A percentile compares a stretch with the other conserved stretches of the same genome.
phyloP scores from a whole-genome alignment of 2,888 invertebrate genomes.

The Sepiola atlantica region DNA sequence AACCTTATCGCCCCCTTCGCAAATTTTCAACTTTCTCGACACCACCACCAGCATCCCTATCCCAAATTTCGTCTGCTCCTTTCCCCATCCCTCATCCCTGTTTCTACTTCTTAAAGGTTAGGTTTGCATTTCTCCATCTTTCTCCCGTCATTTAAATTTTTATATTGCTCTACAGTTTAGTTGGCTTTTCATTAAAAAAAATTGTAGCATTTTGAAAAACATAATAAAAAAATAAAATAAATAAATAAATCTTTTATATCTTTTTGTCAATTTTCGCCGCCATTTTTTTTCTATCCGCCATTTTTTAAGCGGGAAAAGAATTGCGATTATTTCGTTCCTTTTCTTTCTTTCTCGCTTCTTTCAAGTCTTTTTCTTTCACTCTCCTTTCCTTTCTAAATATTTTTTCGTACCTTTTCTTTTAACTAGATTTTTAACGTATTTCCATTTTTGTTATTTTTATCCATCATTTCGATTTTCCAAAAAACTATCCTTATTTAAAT shows the following conservation, averaged over 20 bases:
- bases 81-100: not conserved
- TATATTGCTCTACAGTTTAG: slow-evolving; percentile 4
- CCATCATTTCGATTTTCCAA: not conserved
- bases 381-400: not conserved
- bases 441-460: not conserved
- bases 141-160: not conserved
- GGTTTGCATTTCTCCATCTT: not conserved
- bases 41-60: not conserved
- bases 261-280: not conserved
- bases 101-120: not conserved
- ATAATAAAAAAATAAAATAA: no score
- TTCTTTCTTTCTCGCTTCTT: not conserved
- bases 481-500: not conserved
- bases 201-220: not conserved
- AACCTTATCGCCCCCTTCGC: not conserved
- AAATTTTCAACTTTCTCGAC: no score
- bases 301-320: not conserved
- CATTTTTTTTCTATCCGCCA: not conserved
- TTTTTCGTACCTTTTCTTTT: not conserved
- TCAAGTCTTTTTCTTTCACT: not conserved
- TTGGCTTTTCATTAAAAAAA: not conserved
- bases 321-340: not conserved
- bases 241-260: not conserved
- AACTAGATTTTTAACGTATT: not conserved
- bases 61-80: not conserved